Percentiles rank a stretch among this genome's conserved stretches.
Conservation (phyloP, 2,113 vertebrate genomes). For the Erpornis zantholeuca region DNA sequence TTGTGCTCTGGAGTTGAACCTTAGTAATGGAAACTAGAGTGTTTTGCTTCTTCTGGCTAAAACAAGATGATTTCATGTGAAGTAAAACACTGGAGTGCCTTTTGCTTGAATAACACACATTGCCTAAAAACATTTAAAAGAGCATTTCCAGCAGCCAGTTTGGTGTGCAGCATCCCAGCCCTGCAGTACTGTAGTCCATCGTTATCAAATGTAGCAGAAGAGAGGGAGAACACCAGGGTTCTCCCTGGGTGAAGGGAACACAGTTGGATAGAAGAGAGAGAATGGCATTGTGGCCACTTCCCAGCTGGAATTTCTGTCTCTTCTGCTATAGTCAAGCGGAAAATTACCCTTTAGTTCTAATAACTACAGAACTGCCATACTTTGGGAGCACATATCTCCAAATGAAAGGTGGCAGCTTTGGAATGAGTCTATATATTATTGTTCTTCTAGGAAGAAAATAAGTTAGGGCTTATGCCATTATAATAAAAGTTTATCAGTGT, state of each 20-base stretch:
- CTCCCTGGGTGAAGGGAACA: rapidly evolving
- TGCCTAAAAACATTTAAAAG: not conserved
- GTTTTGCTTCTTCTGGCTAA: not conserved
- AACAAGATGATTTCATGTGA: not conserved
- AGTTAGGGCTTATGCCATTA: not conserved
- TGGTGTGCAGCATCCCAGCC: not conserved
- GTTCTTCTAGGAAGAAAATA: not conserved
- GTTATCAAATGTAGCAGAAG: not conserved
- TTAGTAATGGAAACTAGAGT: not conserved
- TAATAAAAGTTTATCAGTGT: not conserved
- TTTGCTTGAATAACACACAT: not conserved
- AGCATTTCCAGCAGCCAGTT: not conserved
- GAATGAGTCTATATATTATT: not conserved
- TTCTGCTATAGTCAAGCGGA: not conserved
- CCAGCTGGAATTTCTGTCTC: not conserved
- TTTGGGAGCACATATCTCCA: not conserved
- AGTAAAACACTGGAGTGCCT: not conserved
- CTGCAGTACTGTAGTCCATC: not conserved
- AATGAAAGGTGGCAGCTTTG: not conserved
- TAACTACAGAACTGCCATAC: not conserved
- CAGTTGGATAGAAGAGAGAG: not conserved
- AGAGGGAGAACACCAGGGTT: not conserved
- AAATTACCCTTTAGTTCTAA: not conserved
- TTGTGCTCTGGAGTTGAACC: not conserved
- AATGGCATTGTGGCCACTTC: not conserved